These are phyloP conservation scores for Patiria pectinifera DNA, from an alignment of 53 echinoderm and acorn worm species.

Conservation along the genomic window DNA sequence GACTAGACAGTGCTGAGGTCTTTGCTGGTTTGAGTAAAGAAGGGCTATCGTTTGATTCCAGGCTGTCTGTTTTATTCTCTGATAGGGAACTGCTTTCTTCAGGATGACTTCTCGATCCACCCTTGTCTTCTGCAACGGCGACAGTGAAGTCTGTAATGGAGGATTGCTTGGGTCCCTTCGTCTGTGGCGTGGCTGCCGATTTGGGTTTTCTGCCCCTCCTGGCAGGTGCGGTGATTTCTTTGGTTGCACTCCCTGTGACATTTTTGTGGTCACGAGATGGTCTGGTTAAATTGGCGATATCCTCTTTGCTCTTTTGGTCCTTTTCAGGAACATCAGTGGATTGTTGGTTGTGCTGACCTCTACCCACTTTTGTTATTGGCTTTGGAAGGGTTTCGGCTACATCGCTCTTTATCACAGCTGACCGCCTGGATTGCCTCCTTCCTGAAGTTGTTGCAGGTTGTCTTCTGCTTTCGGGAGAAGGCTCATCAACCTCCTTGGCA, in stretches of 20 bases:
- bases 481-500: conserved; percentile 35
- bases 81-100: background rate
- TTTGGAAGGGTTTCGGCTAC: conserved; percentile 1
- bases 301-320: background rate
- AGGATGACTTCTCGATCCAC: background rate
- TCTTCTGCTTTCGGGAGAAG: conserved; percentile 13
- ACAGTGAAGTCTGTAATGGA: conserved; percentile 31
- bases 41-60: conserved; percentile 17
- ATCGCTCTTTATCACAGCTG: conserved; percentile 1
- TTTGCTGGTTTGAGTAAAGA: conserved; percentile 2
- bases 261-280: background rate
- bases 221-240: background rate
- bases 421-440: background rate
- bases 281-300: background rate
- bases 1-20: background rate
- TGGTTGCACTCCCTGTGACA: background rate
- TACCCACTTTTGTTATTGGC: conserved; percentile 13
- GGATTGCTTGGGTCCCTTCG: conserved; percentile 22
- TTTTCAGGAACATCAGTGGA: background rate
- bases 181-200: background rate
- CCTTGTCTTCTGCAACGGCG: background rate
- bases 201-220: conserved; percentile 52
- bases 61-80: background rate
- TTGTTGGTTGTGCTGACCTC: conserved; percentile 1
- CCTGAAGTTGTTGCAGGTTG: background rate